Evolutionary conservation across 2,888 invertebrate species (phyloP).

Genomic region (Lucinisca nassula): DNA sequence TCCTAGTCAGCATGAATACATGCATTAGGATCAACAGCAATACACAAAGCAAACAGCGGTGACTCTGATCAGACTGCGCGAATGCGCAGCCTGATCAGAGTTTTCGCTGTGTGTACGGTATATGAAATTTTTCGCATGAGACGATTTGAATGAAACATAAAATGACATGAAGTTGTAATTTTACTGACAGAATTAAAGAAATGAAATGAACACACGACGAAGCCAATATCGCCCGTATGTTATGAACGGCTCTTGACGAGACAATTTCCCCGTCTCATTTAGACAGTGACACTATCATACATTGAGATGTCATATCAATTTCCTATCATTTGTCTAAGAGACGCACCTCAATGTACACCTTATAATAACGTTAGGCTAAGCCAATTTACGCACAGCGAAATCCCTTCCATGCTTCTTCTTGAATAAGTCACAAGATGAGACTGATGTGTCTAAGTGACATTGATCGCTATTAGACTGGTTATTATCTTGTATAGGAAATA

Average conservation of each 20-base stretch:
- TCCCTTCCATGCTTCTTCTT: conserved; percentile 67
- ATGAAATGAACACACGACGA: not conserved
- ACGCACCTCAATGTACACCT: conserved; percentile 53
- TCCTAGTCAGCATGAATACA: too few relatives aligned
- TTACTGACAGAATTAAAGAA: not conserved
- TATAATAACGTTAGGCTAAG: conserved; percentile 72
- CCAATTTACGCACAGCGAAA: conserved; percentile 68
- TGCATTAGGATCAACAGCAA: too few relatives aligned
- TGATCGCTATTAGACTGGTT: conserved; percentile 70
- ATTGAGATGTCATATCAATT: conserved; percentile 71
- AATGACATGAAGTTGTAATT: too few relatives aligned
- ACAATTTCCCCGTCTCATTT: conserved; percentile 60
- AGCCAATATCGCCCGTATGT: conserved; percentile 4
- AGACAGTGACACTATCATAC: conserved; percentile 43
- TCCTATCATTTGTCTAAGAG: conserved; percentile 39
- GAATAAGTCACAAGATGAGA: conserved; percentile 65
- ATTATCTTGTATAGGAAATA: conserved; percentile 72
- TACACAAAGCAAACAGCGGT: too few relatives aligned
- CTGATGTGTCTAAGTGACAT: conserved; percentile 64
- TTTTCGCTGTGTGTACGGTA: too few relatives aligned
- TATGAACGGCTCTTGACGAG: not conserved
- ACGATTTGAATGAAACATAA: too few relatives aligned
- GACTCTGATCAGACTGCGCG: too few relatives aligned
- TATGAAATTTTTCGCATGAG: too few relatives aligned
- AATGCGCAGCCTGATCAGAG: too few relatives aligned